Conservation (phyloP, 2,888 invertebrate species). For the Zaprionus lineosus region DNA sequence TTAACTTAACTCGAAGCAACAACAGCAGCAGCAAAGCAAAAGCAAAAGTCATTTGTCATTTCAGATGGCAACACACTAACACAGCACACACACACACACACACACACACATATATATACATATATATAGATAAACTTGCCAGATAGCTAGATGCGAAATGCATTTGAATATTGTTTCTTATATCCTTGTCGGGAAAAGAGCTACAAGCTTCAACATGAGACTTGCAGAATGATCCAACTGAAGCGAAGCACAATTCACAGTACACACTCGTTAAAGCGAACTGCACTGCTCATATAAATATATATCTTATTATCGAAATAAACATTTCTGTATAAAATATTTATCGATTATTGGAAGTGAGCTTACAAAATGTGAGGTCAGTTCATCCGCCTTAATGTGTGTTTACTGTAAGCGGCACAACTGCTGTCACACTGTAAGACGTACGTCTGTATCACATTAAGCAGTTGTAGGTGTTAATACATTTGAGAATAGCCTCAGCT, state of each 20-base stretch:
- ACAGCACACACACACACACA: constrained; percentile 23
- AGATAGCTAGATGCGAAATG: constrained; percentile 22
- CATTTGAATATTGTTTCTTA: constrained; percentile 30
- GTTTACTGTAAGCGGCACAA: too few relatives aligned
- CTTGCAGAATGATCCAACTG: too few relatives aligned
- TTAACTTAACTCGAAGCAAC: constrained; percentile 71
- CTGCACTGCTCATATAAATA: too few relatives aligned
- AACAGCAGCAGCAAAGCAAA: constrained; percentile 47
- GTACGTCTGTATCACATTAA: too few relatives aligned
- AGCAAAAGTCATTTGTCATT: constrained; percentile 76
- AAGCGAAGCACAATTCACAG: constrained; percentile 7
- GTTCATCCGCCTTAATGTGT: too few relatives aligned
- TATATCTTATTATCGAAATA: too few relatives aligned
- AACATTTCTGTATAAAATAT: not conserved
- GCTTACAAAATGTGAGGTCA: too few relatives aligned
- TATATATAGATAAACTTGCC: constrained; percentile 23
- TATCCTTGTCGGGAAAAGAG: constrained; percentile 17
- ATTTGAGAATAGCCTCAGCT: too few relatives aligned
- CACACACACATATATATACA: constrained; percentile 12
- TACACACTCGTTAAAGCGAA: not conserved
- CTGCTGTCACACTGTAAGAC: too few relatives aligned
- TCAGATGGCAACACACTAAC: constrained; percentile 66
- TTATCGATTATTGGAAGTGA: not conserved
- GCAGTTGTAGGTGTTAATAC: too few relatives aligned
- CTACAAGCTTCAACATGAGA: constrained; percentile 11